phyloP scores from a whole-genome alignment of 1,140 invertebrate species.

The Nomia melanderi region DNA sequence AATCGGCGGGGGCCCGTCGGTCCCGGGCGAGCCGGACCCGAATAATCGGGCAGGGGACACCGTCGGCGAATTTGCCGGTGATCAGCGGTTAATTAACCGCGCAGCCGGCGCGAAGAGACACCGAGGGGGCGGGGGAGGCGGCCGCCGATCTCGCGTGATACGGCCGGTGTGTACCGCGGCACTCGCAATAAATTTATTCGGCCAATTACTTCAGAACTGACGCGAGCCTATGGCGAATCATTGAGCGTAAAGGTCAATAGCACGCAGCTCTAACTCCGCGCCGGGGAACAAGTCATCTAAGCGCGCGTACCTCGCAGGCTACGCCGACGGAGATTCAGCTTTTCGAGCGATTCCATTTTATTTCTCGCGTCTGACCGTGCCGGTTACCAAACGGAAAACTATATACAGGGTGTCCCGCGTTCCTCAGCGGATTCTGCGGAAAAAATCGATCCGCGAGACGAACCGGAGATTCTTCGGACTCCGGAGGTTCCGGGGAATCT shows the following conservation, averaged over 20 bases:
- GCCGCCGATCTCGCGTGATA: slow-evolving; percentile 26
- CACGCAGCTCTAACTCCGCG: slow-evolving; percentile 47
- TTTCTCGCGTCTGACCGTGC: not conserved
- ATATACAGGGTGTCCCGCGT: no score
- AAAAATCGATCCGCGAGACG: no score
- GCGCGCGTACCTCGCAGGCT: slow-evolving; percentile 22
- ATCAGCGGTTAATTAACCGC: slow-evolving; percentile 9
- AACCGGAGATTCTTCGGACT: no score
- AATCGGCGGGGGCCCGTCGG: not conserved
- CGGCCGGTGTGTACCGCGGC: not conserved
- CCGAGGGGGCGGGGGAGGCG: not conserved
- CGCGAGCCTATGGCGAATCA: slow-evolving; percentile 52
- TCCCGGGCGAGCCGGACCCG: not conserved
- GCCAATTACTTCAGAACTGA: slow-evolving; percentile 54
- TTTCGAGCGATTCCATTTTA: slow-evolving; percentile 37
- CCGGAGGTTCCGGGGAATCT: no score
- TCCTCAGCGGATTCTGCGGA: no score
- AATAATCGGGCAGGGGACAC: slow-evolving; percentile 6
- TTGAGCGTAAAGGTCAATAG: slow-evolving; percentile 62
- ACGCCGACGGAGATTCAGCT: slow-evolving; percentile 5
- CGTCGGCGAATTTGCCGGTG: not conserved
- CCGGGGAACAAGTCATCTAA: slow-evolving; percentile 41
- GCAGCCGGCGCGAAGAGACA: not conserved
- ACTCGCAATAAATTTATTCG: slow-evolving; percentile 51
- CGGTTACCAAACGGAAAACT: no score